Percentiles rank a stretch among this genome's conserved stretches.
Evolutionary conservation across 2,797 vertebrate species (phyloP).

Genomic region (Rhinogobio ventralis): DNA sequence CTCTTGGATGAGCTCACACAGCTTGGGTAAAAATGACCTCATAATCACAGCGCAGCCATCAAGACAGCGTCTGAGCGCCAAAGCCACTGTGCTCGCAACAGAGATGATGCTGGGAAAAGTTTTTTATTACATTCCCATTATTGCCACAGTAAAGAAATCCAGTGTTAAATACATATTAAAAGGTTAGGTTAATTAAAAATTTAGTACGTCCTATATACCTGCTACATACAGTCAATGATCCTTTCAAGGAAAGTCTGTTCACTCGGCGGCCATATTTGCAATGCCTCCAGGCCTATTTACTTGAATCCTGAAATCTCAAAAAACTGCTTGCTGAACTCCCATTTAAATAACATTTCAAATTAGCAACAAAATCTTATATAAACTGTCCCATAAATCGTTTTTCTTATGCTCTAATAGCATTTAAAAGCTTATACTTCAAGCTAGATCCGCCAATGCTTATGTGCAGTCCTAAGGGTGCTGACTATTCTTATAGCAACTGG

Average conservation of each 20-base stretch:
- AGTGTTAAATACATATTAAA: not conserved
- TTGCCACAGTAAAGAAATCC: slow-evolving; percentile 36
- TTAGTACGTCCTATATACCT: not conserved
- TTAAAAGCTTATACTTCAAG: not conserved
- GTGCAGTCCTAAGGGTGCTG: not conserved
- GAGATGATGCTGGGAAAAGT: slow-evolving; percentile 34
- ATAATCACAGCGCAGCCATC: slow-evolving; percentile 82
- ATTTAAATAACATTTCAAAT: not conserved
- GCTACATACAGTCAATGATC: not conserved
- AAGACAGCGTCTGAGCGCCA: slow-evolving; percentile 65
- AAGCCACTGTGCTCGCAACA: not conserved
- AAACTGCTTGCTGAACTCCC: too few species aligned
- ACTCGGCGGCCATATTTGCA: not conserved
- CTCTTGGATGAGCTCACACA: slow-evolving; percentile 82
- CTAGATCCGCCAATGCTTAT: not conserved
- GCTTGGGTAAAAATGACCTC: slow-evolving; percentile 81
- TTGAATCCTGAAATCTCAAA: not conserved
- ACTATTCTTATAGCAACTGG: not conserved
- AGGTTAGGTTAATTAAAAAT: not conserved
- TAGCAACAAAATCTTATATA: not conserved
- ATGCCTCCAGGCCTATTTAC: not conserved
- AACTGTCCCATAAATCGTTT: not conserved
- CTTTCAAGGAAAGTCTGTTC: not conserved
- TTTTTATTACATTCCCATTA: slow-evolving; percentile 45
- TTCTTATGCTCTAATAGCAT: not conserved